These are phyloP conservation scores for Miltochrista miniata DNA, from an alignment of 2,888 invertebrate genomes.

Conservation along the genomic window DNA sequence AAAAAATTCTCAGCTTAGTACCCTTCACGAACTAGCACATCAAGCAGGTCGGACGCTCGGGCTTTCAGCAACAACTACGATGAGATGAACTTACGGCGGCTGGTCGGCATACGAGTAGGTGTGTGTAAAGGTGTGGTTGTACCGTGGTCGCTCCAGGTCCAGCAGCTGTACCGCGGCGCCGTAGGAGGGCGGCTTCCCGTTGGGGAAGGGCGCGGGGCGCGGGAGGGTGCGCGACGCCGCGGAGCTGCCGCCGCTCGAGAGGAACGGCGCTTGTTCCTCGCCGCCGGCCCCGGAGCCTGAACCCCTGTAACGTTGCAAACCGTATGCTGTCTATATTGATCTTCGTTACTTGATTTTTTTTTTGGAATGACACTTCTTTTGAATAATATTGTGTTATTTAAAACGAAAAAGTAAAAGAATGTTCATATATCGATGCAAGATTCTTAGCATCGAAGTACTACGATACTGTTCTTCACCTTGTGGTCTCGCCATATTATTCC, in stretches of 20 bases:
- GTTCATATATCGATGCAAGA: too few species aligned
- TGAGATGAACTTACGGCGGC: conserved; percentile 8
- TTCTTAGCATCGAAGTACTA: too few species aligned
- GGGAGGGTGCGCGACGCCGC: conserved; percentile 79
- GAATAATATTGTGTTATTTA: too few species aligned
- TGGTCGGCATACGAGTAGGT: conserved; percentile 10
- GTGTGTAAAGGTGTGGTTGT: conserved; percentile 16
- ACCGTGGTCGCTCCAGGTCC: conserved; percentile 70
- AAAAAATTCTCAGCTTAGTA: too few species aligned
- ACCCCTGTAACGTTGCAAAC: too few species aligned
- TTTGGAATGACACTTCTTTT: too few species aligned
- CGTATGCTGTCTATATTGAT: too few species aligned
- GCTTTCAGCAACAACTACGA: background rate
- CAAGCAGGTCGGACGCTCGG: background rate
- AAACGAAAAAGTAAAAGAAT: too few species aligned
- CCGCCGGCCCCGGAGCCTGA: conserved; percentile 82
- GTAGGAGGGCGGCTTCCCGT: conserved; percentile 83
- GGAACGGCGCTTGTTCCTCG: conserved; percentile 93
- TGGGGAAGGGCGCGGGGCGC: conserved; percentile 86
- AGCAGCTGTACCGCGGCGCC: conserved; percentile 84
- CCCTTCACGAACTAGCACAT: too few species aligned
- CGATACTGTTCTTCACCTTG: too few species aligned
- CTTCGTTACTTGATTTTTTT: too few species aligned
- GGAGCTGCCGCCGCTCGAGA: conserved; percentile 82
- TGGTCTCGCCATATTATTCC: too few species aligned